Percentiles rank a stretch among this genome's conserved stretches.
Conservation (phyloP, 2,888 invertebrate genomes). For the Pristionchus maxplancki region DNA sequence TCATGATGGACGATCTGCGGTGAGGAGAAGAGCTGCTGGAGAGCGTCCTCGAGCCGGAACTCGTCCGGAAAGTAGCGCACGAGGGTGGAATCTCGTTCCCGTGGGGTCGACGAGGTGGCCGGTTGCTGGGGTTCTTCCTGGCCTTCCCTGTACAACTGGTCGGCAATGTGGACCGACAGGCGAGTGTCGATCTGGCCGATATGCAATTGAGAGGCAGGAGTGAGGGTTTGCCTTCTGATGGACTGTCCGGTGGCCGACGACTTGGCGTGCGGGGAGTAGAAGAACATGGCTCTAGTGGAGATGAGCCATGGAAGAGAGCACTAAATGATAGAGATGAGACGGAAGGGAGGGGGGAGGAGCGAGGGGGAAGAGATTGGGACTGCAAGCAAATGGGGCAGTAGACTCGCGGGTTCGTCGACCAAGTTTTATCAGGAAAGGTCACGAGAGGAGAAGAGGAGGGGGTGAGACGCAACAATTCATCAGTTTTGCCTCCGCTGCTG, state of each 20-base stretch:
- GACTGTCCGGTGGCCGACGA: constrained; percentile 43
- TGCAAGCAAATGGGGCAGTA: neutral
- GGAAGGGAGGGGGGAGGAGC: constrained; percentile 33
- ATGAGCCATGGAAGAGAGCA: neutral
- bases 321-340: constrained; percentile 44
- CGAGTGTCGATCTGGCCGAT: constrained; percentile 61
- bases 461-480: constrained; percentile 17
- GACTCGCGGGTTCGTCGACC: neutral
- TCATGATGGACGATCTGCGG: constrained; percentile 30
- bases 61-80: constrained; percentile 28
- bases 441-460: neutral
- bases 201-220: constrained; percentile 57
- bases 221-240: constrained; percentile 54
- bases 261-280: constrained; percentile 71
- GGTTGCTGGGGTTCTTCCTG: neutral
- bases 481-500: neutral
- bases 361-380: constrained; percentile 24
- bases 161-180: constrained; percentile 55
- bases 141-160: neutral
- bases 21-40: constrained; percentile 20
- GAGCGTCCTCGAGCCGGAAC: constrained; percentile 25
- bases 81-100: neutral
- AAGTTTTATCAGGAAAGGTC: constrained; percentile 14
- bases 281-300: constrained; percentile 64
- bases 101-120: neutral